Evolutionary conservation across 2,888 invertebrate species (phyloP).

Genomic region (Sepioteuthis lessoniana): DNA sequence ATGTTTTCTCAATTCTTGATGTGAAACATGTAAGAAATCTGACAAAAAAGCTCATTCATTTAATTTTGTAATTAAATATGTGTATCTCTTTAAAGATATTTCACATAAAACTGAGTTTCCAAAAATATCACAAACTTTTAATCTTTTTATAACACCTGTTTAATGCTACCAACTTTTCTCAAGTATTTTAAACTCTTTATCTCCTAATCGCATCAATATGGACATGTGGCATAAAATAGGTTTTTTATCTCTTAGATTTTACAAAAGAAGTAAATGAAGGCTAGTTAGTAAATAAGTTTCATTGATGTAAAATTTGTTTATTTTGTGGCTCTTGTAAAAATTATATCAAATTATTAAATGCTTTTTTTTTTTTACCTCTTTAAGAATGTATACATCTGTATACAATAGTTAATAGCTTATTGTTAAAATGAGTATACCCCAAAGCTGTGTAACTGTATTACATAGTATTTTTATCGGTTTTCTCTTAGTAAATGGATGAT

Average conservation of each 20-base stretch:
- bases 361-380: background rate
- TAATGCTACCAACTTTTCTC: background rate
- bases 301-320: background rate
- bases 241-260: background rate
- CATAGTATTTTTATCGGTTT: background rate
- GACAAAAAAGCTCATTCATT: background rate
- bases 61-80: background rate
- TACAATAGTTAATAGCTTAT: background rate
- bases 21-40: background rate
- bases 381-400: background rate
- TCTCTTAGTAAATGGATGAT: background rate
- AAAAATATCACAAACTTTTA: background rate
- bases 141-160: background rate
- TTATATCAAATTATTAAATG: background rate
- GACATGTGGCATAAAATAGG: background rate
- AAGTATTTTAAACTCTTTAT: background rate
- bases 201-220: background rate
- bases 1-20: too few species aligned
- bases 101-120: background rate
- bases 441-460: background rate
- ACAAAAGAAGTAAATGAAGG: background rate
- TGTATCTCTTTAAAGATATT: background rate
- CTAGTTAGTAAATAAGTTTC: background rate
- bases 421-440: background rate
- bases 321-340: background rate